These are phyloP conservation scores for Bucorvus abyssinicus DNA, from an alignment of 2,797 vertebrate genomes.

Conservation along the genomic window DNA sequence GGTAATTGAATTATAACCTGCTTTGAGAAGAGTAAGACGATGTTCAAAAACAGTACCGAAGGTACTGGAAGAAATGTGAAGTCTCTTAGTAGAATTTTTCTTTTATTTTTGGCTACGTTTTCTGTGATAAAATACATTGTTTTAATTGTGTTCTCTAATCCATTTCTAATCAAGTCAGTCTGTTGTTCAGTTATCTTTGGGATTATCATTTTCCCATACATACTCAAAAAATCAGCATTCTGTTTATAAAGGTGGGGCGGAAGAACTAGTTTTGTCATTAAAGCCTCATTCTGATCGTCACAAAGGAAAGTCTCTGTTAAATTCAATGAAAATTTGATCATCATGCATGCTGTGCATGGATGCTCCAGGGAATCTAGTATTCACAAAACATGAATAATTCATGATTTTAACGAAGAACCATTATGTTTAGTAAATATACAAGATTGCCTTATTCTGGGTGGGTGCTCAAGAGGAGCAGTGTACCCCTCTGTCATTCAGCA, in stretches of 20 bases:
- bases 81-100: neutral
- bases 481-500: neutral
- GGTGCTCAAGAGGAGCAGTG: neutral
- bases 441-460: neutral
- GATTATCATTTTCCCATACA: neutral
- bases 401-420: neutral
- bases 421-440: neutral
- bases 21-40: neutral
- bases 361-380: neutral
- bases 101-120: neutral
- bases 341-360: neutral
- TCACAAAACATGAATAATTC: neutral
- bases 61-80: neutral
- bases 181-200: neutral
- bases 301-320: neutral
- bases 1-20: slow-evolving; percentile 26
- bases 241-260: neutral
- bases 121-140: neutral
- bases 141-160: neutral
- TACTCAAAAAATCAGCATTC: neutral
- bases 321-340: neutral
- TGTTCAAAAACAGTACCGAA: neutral
- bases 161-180: neutral
- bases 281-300: neutral
- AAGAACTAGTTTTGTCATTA: neutral